phyloP scores from a whole-genome alignment of 2,113 vertebrate genomes.

The Equus quagga region DNA sequence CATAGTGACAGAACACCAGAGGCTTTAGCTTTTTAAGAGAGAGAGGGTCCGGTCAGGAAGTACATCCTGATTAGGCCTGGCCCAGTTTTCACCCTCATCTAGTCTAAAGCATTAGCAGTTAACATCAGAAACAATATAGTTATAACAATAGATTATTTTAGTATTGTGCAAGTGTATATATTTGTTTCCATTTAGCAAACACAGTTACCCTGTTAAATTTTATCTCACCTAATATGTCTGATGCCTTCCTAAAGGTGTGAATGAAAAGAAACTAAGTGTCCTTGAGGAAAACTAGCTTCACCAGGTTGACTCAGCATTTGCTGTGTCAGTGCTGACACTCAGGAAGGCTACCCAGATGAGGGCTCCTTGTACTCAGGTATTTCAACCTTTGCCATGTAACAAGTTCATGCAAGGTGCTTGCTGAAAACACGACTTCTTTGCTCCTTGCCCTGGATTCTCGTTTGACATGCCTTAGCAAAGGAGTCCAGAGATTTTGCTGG shows the following conservation, averaged over 20 bases:
- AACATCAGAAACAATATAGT: not conserved
- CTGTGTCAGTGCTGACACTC: not conserved
- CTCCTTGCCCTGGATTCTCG: not conserved
- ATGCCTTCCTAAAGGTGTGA: not conserved
- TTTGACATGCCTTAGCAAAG: not conserved
- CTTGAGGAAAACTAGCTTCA: not conserved
- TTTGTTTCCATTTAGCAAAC: not conserved
- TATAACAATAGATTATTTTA: not conserved
- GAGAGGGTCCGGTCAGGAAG: not conserved
- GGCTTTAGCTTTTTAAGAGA: not conserved
- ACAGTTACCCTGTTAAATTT: not conserved
- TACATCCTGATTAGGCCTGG: rapidly evolving
- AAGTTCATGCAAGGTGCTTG: not conserved
- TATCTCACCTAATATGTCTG: not conserved
- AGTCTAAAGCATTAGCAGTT: not conserved
- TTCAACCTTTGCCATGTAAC: not conserved
- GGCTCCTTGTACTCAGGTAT: rapidly evolving
- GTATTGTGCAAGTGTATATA: not conserved
- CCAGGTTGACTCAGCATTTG: not conserved
- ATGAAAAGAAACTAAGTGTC: not conserved
- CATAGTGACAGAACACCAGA: not conserved
- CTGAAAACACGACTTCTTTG: not conserved
- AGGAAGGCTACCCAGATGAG: not conserved
- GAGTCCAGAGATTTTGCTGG: not conserved
- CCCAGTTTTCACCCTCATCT: not conserved